phyloP scores from a whole-genome alignment of 2,888 invertebrate genomes.

The Apamea monoglypha region DNA sequence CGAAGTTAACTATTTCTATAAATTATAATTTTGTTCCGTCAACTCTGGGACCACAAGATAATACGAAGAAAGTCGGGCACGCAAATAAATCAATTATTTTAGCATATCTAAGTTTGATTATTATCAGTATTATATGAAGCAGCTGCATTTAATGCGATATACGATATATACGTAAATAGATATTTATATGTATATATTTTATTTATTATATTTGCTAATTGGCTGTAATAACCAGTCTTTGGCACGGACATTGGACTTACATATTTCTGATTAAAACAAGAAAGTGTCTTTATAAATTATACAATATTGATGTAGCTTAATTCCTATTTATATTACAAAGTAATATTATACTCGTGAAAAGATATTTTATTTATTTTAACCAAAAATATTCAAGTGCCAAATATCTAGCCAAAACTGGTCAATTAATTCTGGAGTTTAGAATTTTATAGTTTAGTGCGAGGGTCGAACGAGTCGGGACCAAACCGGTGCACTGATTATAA shows the following conservation, averaged over 20 bases:
- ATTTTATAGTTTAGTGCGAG: conserved; percentile 47
- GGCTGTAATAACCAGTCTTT: conserved; percentile 45
- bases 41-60: conserved; percentile 72
- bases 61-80: conserved; percentile 58
- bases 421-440: conserved; percentile 35
- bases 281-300: conserved; percentile 44
- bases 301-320: conserved; percentile 58
- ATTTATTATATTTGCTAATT: conserved; percentile 67
- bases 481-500: conserved; percentile 86
- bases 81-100: conserved; percentile 83
- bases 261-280: conserved; percentile 57
- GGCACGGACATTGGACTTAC: conserved; percentile 59
- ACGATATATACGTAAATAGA: conserved; percentile 84
- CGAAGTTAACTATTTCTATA: conserved; percentile 62
- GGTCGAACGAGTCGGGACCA: conserved; percentile 83
- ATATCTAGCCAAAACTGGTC: conserved; percentile 44
- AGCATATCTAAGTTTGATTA: conserved; percentile 82
- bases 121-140: conserved; percentile 77
- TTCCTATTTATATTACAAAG: conserved; percentile 57
- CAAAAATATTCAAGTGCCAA: conserved; percentile 61
- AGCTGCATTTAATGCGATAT: conserved; percentile 84
- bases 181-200: conserved; percentile 76
- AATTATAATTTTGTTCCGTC: conserved; percentile 43
- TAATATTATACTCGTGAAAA: conserved; percentile 43
- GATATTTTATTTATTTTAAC: conserved; percentile 50